Conservation (phyloP, 2,113 vertebrate genomes). For the Nannospalax galili region DNA sequence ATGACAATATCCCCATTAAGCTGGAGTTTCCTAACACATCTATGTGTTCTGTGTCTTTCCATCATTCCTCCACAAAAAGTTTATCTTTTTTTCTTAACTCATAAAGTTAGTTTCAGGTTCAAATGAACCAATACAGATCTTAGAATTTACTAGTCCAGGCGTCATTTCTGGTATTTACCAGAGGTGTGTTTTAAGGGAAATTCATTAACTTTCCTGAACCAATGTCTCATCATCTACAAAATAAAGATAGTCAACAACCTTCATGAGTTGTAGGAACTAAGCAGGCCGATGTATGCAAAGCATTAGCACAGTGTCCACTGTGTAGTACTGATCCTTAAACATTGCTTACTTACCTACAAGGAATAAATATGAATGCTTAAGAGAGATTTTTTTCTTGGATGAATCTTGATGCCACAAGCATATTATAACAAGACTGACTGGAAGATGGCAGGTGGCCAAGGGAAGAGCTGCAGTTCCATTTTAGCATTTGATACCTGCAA, state of each 20-base stretch:
- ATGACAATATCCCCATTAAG: neutral
- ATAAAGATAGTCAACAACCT: neutral
- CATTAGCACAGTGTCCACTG: neutral
- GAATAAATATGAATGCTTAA: neutral
- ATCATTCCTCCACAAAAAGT: neutral
- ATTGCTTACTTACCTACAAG: neutral
- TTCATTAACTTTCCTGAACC: neutral
- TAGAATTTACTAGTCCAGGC: neutral
- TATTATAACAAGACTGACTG: neutral
- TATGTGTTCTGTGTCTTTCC: neutral
- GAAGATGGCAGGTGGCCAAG: neutral
- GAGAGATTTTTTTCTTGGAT: neutral
- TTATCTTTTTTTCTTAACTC: neutral
- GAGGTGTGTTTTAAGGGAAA: neutral
- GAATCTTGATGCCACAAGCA: neutral
- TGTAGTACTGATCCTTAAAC: neutral
- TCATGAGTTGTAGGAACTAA: neutral
- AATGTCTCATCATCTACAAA: neutral
- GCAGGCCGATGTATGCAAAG: neutral
- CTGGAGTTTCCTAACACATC: neutral
- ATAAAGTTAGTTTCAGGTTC: neutral
- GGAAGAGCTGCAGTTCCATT: neutral
- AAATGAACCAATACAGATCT: neutral
- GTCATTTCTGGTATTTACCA: neutral
- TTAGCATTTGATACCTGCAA: neutral